Evolutionary conservation across 2,113 vertebrate species (phyloP).

Genomic region (Alosa alosa): DNA sequence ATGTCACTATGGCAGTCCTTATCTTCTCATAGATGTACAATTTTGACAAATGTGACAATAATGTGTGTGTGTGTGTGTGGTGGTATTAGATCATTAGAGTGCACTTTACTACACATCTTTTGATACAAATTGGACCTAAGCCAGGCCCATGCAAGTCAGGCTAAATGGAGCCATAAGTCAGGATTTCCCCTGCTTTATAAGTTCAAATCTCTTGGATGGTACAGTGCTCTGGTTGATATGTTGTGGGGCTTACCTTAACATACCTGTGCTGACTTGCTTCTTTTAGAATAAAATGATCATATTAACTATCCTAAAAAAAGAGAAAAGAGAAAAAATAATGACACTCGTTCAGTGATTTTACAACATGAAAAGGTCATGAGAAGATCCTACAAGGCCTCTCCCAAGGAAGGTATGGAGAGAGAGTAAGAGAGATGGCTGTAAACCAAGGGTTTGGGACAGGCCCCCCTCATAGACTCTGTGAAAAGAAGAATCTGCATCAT

Average conservation of each 20-base stretch:
- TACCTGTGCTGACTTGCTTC: neutral
- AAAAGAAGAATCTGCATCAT: conserved; percentile 30
- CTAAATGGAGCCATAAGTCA: neutral
- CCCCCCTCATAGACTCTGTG: neutral
- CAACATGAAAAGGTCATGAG: conserved; percentile 21
- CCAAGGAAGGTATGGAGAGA: neutral
- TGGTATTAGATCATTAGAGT: no score
- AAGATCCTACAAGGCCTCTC: conserved; percentile 18
- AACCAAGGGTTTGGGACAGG: conserved; percentile 9
- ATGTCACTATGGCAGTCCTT: neutral
- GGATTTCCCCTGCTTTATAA: neutral
- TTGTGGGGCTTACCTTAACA: neutral
- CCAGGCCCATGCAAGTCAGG: no score
- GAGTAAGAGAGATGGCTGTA: neutral
- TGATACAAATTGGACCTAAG: no score
- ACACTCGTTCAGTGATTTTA: neutral
- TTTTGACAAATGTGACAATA: neutral
- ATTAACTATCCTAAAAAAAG: neutral
- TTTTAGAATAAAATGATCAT: neutral
- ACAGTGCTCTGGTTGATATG: neutral
- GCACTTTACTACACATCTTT: no score
- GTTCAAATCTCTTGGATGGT: no score
- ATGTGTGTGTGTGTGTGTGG: no score
- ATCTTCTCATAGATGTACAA: neutral
- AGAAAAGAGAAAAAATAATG: neutral